Percentiles rank a stretch among this genome's conserved stretches.
Conservation (phyloP, 2,797 vertebrate genomes). For the Monodelphis domestica region DNA sequence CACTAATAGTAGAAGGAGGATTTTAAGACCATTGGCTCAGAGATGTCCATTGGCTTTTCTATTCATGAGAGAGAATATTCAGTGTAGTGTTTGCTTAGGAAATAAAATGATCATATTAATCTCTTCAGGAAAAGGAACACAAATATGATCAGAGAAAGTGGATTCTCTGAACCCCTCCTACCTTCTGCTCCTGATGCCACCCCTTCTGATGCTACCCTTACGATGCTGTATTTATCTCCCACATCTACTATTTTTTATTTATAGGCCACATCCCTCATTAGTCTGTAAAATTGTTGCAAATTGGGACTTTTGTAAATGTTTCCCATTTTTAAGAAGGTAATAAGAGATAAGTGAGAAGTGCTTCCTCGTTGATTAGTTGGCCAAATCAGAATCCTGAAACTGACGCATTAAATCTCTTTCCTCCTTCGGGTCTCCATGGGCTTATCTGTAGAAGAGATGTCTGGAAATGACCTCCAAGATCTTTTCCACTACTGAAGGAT, state of each 20-base stretch:
- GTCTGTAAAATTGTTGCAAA: neutral
- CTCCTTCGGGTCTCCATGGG: neutral
- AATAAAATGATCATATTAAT: neutral
- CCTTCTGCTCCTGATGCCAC: neutral
- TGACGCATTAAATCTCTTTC: neutral
- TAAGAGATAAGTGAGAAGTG: neutral
- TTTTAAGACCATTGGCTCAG: neutral
- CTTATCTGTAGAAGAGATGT: neutral
- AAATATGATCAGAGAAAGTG: rapidly evolving
- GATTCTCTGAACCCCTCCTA: neutral
- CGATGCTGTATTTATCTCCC: neutral
- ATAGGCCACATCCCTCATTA: neutral
- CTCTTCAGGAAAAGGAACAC: neutral
- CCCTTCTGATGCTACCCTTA: neutral
- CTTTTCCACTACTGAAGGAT: neutral
- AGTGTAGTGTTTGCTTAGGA: neutral
- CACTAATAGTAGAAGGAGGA: neutral
- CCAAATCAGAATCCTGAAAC: neutral
- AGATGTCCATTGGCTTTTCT: neutral
- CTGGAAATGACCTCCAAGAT: neutral
- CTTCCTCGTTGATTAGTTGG: neutral
- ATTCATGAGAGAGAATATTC: neutral
- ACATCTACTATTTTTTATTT: neutral
- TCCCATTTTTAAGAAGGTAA: neutral
- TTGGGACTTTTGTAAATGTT: neutral